phyloP scores from a whole-genome alignment of 1,140 invertebrate species.

The Brachionus asplanchnoidis region DNA sequence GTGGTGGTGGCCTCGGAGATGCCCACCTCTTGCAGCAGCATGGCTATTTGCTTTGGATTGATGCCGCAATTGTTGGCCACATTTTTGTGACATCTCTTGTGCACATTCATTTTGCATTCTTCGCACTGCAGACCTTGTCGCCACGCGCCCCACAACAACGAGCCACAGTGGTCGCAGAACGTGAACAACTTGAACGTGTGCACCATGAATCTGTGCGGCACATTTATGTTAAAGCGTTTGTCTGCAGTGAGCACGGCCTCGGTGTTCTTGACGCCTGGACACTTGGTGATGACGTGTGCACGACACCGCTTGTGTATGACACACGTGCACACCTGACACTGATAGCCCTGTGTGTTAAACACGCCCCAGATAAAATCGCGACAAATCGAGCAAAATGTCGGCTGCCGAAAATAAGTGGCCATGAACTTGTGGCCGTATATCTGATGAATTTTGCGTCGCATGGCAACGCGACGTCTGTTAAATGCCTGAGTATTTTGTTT shows the following conservation, averaged over 20 bases:
- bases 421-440: constrained; percentile 99
- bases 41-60: constrained; percentile 89
- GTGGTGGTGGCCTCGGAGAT: constrained; percentile 57
- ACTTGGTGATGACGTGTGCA: constrained; percentile 82
- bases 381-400: constrained; percentile 97
- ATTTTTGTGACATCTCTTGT: constrained; percentile 97
- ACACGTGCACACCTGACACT: constrained; percentile 97
- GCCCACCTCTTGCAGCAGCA: constrained; percentile 81
- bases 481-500: constrained; percentile 83
- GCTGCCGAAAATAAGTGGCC: constrained; percentile 95
- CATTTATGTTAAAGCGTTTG: constrained; percentile 87
- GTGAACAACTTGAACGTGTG: constrained; percentile 96
- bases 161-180: constrained; percentile 98
- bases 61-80: constrained; percentile 99
- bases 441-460: constrained; percentile 84
- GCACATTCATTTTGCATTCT: constrained; percentile 94
- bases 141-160: constrained; percentile 86
- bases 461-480: constrained; percentile 82
- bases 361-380: constrained; percentile 97
- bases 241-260: constrained; percentile 41
- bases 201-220: constrained; percentile 78
- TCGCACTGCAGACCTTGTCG: constrained; percentile 95
- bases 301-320: constrained; percentile 92
- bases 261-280: constrained; percentile 74
- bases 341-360: constrained; percentile 93